A percentile compares a stretch with the other conserved stretches of the same genome.
Conservation (phyloP, 2,888 invertebrate species). For the Cryptus armator region DNA sequence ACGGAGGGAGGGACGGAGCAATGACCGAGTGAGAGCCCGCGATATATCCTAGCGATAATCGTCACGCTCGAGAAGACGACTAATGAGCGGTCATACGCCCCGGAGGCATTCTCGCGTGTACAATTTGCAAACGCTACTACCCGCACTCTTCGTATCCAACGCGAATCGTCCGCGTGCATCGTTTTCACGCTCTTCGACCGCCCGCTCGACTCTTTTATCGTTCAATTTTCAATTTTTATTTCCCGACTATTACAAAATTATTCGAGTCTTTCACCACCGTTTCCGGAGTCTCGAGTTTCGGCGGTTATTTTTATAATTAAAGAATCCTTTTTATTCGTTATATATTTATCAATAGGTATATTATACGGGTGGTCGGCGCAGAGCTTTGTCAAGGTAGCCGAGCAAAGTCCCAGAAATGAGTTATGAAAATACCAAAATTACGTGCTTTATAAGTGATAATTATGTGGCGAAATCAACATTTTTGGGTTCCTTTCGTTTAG, state of each 20-base stretch:
- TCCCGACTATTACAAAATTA: background rate
- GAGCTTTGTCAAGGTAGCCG: no score
- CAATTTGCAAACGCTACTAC: background rate
- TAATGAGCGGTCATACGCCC: slow-evolving; percentile 33
- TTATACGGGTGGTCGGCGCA: no score
- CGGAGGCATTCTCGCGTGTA: background rate
- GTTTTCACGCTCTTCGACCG: slow-evolving; percentile 39
- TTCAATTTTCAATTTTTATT: background rate
- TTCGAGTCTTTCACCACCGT: background rate
- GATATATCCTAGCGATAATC: slow-evolving; percentile 45
- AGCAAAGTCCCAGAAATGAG: no score
- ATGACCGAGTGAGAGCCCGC: slow-evolving; percentile 36
- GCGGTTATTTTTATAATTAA: no score
- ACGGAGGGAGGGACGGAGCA: slow-evolving; percentile 39
- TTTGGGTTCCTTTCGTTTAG: no score
- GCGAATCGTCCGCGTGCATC: slow-evolving; percentile 8
- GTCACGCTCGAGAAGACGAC: slow-evolving; percentile 48
- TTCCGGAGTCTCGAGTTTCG: no score
- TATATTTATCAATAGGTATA: no score
- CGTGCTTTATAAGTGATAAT: no score
- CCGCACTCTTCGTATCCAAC: background rate
- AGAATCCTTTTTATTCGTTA: no score
- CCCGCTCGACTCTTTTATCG: background rate
- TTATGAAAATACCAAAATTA: no score
- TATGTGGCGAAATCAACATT: no score